Evolutionary conservation across 2,113 vertebrate genomes (phyloP).

Genomic region (Calyptomena viridis): DNA sequence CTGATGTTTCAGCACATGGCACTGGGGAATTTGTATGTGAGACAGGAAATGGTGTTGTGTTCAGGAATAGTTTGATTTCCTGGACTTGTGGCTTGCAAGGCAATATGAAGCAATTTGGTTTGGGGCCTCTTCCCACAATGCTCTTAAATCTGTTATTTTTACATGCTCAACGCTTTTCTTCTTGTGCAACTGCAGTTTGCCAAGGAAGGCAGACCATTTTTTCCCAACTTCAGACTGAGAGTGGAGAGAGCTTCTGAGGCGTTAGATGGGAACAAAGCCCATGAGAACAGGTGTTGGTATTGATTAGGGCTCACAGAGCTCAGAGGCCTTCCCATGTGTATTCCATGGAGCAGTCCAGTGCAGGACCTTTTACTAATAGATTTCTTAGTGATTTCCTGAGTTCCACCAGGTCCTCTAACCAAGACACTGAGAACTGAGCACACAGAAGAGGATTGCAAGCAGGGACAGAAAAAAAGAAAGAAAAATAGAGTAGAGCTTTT

Average conservation of each 20-base stretch:
- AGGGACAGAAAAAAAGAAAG: neutral
- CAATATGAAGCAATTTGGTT: constrained; percentile 1
- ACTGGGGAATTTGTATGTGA: neutral
- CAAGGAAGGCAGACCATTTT: neutral
- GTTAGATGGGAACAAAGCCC: neutral
- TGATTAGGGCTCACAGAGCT: neutral
- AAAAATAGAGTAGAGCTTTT: neutral
- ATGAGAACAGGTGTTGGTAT: neutral
- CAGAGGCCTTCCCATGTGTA: neutral
- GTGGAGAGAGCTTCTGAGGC: neutral
- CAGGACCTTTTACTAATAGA: neutral
- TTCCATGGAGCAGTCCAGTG: neutral
- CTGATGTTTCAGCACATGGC: neutral
- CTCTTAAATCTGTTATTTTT: constrained; percentile 9
- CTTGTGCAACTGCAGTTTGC: neutral
- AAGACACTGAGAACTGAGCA: neutral
- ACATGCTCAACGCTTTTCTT: neutral
- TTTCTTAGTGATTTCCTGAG: neutral
- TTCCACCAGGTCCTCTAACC: neutral
- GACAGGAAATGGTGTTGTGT: neutral
- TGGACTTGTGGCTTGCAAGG: neutral
- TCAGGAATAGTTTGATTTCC: neutral
- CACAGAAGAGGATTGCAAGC: neutral
- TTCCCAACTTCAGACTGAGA: neutral
- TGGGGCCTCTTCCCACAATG: neutral